phyloP scores from a whole-genome alignment of 2,797 vertebrate species.

The Phataginus tetradactyla region DNA sequence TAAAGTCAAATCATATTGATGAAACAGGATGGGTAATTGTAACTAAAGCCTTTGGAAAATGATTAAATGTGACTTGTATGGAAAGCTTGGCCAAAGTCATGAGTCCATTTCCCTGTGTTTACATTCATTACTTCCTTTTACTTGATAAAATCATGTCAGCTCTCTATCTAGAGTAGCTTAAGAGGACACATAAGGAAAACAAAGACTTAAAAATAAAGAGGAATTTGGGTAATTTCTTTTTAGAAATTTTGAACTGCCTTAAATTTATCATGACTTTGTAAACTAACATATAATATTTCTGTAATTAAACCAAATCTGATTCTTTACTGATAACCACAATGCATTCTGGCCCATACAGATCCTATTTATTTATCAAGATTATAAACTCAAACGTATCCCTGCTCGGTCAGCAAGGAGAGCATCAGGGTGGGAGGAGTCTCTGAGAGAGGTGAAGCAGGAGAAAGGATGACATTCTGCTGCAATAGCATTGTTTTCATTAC shows the following conservation, averaged over 20 bases:
- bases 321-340: background rate
- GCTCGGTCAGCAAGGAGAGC: background rate
- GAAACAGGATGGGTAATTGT: background rate
- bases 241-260: background rate
- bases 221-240: background rate
- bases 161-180: background rate
- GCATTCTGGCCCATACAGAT: too few relatives aligned
- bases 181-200: background rate
- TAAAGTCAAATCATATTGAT: background rate
- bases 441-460: background rate
- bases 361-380: background rate
- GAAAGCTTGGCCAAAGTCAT: background rate
- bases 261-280: background rate
- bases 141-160: background rate
- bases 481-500: background rate
- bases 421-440: background rate
- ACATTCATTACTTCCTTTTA: background rate
- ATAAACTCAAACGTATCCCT: background rate
- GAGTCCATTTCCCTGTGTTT: background rate
- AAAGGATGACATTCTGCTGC: background rate
- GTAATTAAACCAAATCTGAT: background rate
- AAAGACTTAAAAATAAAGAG: background rate
- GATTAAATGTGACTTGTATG: background rate
- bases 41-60: constrained; percentile 18
- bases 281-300: background rate